These are phyloP conservation scores for Thaleichthys pacificus DNA, from an alignment of 2,797 vertebrate genomes.

Conservation along the genomic window DNA sequence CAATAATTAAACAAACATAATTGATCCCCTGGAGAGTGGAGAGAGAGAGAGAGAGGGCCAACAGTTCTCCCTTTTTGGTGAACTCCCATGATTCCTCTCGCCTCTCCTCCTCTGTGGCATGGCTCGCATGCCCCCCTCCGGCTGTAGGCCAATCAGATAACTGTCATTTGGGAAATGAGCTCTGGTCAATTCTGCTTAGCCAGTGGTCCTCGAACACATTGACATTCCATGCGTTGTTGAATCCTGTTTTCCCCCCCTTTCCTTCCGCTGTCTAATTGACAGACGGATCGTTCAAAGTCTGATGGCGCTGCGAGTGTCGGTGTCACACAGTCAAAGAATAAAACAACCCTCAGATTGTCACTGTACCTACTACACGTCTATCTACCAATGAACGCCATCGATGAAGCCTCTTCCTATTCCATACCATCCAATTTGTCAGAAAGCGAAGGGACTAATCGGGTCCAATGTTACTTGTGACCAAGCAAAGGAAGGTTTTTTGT, in stretches of 20 bases:
- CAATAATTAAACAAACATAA: conserved; percentile 83
- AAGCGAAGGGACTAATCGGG: not conserved
- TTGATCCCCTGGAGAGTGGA: conserved; percentile 69
- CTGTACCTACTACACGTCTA: too few relatives aligned
- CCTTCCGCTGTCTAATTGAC: conserved; percentile 66
- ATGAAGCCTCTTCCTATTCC: not conserved
- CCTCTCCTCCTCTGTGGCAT: conserved; percentile 1
- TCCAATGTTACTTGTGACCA: not conserved
- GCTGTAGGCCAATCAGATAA: conserved; percentile 79
- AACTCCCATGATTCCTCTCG: not conserved
- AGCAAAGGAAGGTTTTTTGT: not conserved
- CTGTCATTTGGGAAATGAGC: conserved; percentile 76
- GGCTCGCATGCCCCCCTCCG: conserved; percentile 73
- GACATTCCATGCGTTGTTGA: conserved; percentile 67
- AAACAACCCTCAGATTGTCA: not conserved
- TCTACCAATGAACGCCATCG: not conserved
- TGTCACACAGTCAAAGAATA: conserved; percentile 9
- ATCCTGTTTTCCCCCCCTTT: conserved; percentile 53
- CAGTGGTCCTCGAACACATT: conserved; percentile 63
- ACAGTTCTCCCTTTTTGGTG: not conserved
- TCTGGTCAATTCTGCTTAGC: conserved; percentile 75
- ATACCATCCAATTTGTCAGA: not conserved
- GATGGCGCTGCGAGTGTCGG: not conserved
- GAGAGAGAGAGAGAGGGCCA: conserved; percentile 6
- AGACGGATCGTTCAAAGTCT: conserved; percentile 51